phyloP scores from a whole-genome alignment of 2,888 invertebrate species.

The Aricia artaxerxes region DNA sequence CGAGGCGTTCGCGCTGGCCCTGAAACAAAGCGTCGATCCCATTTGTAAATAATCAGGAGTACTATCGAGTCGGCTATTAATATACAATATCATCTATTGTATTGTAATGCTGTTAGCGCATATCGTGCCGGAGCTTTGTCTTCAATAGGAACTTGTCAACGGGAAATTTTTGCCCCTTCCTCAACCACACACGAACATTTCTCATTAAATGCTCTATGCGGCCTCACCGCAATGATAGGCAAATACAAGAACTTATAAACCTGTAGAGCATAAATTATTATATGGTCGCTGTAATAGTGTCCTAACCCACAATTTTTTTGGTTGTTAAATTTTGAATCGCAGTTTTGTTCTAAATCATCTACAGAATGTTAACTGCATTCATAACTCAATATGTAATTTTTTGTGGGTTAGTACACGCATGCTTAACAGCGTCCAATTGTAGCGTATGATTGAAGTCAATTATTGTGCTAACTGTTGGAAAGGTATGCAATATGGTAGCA shows the following conservation, averaged over 20 bases:
- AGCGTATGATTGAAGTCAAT: not conserved
- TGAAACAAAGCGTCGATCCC: conserved; percentile 37
- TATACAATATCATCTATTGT: conserved; percentile 31
- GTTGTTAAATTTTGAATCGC: too few species aligned
- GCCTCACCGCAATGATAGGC: not conserved
- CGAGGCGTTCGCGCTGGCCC: conserved; percentile 31
- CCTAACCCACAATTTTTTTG: too few species aligned
- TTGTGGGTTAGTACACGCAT: too few species aligned
- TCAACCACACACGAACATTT: conserved; percentile 7
- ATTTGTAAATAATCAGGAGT: conserved; percentile 43
- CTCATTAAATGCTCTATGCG: not conserved
- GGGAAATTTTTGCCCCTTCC: not conserved
- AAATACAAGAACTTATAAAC: not conserved
- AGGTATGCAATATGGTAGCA: not conserved
- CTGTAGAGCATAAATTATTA: not conserved
- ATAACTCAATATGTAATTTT: too few species aligned
- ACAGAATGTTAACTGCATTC: too few species aligned
- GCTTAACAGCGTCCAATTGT: too few species aligned
- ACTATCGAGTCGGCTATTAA: conserved; percentile 33
- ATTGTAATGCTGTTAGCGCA: conserved; percentile 28
- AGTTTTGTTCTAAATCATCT: too few species aligned
- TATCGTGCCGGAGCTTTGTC: conserved; percentile 16
- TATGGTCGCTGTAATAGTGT: too few species aligned
- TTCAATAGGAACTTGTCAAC: conserved; percentile 8
- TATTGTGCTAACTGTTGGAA: not conserved